phyloP scores from a whole-genome alignment of 2,888 invertebrate species.

The Agrochola macilenta region DNA sequence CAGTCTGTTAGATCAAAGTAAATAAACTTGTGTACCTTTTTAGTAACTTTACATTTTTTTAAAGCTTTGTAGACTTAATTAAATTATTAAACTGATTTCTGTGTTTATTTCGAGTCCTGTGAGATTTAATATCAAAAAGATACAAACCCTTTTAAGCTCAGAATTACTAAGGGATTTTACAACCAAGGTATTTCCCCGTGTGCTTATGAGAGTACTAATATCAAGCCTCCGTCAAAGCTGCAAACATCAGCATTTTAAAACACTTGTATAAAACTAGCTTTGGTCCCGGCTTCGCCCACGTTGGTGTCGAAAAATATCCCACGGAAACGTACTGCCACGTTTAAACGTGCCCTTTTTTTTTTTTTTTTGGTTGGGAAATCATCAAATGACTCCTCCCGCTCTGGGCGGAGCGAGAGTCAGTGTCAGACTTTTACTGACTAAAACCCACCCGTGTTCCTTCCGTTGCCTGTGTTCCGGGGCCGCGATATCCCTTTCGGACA shows the following conservation, averaged over 20 bases:
- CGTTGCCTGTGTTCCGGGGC: too few species aligned
- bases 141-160: neutral
- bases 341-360: too few species aligned
- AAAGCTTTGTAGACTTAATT: conserved; percentile 2
- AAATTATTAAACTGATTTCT: conserved; percentile 8
- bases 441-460: too few species aligned
- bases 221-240: neutral
- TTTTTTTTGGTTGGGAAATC: too few species aligned
- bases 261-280: neutral
- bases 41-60: neutral
- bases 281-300: too few species aligned
- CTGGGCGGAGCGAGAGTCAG: too few species aligned
- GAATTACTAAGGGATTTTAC: conserved; percentile 1
- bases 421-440: too few species aligned
- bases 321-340: too few species aligned
- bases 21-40: neutral
- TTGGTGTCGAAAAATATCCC: too few species aligned
- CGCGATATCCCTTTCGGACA: too few species aligned
- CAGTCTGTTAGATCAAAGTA: conserved; percentile 16
- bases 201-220: neutral
- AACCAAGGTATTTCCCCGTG: neutral
- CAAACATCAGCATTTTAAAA: neutral
- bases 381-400: too few species aligned
- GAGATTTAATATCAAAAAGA: neutral
- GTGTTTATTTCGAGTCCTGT: neutral